These are phyloP conservation scores for Halocaridina rubra DNA, from an alignment of 2,888 invertebrate genomes.

Conservation along the genomic window DNA sequence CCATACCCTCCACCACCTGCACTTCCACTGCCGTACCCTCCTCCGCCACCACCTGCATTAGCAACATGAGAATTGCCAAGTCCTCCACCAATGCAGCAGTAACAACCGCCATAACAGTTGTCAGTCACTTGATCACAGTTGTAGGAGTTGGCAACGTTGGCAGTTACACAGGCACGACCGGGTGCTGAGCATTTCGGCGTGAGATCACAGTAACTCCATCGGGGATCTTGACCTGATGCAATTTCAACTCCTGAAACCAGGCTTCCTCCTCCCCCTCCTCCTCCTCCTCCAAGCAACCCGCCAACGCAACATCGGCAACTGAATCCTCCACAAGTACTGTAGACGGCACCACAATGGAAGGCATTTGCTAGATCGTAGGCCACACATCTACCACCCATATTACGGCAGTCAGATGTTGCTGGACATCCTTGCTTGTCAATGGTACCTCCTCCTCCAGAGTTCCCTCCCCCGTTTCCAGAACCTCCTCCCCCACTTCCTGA, in stretches of 20 bases:
- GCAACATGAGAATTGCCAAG: neutral
- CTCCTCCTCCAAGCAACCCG: neutral
- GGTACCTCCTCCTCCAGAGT: neutral
- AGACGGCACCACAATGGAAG: neutral
- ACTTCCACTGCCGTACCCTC: neutral
- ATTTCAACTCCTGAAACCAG: neutral
- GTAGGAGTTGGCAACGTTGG: neutral
- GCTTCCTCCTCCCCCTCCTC: neutral
- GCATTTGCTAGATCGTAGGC: neutral
- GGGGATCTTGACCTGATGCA: neutral
- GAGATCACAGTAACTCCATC: neutral
- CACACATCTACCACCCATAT: neutral
- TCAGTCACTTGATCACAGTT: neutral
- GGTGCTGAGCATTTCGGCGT: neutral
- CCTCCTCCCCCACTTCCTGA: too few relatives aligned
- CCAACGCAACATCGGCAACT: neutral
- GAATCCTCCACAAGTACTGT: neutral
- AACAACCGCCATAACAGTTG: neutral
- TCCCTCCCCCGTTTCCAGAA: too few relatives aligned
- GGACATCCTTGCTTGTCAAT: neutral
- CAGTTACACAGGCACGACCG: neutral
- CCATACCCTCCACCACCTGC: neutral
- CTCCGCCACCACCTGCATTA: neutral
- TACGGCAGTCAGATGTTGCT: neutral
- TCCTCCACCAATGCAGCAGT: neutral